Evolutionary conservation across 2,888 invertebrate genomes (phyloP), one percentile per base, ranked within the genome.

Genomic region (Standfussiana lucernea): DNA sequence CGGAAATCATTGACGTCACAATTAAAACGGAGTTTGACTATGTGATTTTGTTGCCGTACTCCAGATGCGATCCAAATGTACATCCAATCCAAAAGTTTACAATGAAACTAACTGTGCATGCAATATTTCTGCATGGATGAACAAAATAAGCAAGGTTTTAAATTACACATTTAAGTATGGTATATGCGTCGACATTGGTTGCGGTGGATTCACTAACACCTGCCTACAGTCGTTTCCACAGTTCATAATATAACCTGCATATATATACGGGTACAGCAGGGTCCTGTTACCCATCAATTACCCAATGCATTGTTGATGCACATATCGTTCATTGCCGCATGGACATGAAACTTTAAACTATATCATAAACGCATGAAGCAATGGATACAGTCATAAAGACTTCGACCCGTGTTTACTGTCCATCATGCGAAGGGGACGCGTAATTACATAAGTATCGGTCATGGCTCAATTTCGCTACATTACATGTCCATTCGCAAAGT

Each of bases 361-460:
- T 15, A 32, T 37, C 28, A 40, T 21, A 76, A 18, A 35, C 5
- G 3, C 42, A 71, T 65, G 50, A 59, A 75, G 50, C 50, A 72
- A 72, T 84, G 59, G 2, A 64, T 35, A 35, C n/a, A 72, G 10
- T 1, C 56, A 68, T 40, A 37, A 8, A 83, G 40, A 42, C 47
- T 65, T 59, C 64, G 59, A 62, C 62, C 68, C 62, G 24, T 53
- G 59, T 80, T 50, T 47, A 28, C 45, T 37, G 61, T 56, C 42
- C 72, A 42, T 72, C 40, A 47, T 56, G 37, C 35, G 37, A 66
- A 62, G 56, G 69, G 74, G 56, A 56, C 53, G 61, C 59, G 35
- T 81, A 85, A 84, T 80, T n/a, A 61, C 62, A 53, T 82, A 70
- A 66, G 64, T 72, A 66, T 66, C 40, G 28, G 47, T 50, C 68